Evolutionary conservation across 2,113 vertebrate genomes (phyloP), one percentile per base, ranked within the genome.

Genomic region (Apeltes quadracus): DNA sequence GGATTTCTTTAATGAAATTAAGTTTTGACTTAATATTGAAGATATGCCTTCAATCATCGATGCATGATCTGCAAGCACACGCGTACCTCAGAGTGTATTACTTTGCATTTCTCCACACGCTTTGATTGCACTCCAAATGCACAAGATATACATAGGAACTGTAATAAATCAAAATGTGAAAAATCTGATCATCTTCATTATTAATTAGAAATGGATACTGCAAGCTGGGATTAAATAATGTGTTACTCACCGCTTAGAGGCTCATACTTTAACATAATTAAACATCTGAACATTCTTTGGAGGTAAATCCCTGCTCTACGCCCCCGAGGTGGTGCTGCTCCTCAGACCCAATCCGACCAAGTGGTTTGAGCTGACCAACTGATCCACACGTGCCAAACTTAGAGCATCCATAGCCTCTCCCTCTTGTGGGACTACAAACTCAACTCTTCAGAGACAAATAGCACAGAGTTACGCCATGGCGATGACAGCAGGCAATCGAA

Each of bases 231-330:
- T 87, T 58, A 90, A 79, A 69, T 81, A 79, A 87, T 86, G 69
- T 63, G 69, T 69, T 72, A 82, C 59, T 93, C 91, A 90, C 91
- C 88, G 93, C 91, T 82, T 85, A 90, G 95, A 95, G 89, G 90
- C 90, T 85, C 88, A 81, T 83, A 79, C 73, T 80, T 93, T 91
- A 93, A 91, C 92, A 90, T 93, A 90, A 94, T 94, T 94, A 94
- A 94, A 94, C 91, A 94, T 95, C 94, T 95, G 82, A 93, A 95
- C 94, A 65, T 55, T 46, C 27, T 13, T 48, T 3, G 5, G 39
- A 38, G n/a, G 20, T 9, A 44, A 65, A 59, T 44, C 11, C 58
- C 3, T 34, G n/a, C 13, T 58, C 5, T 2, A 5, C 54, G 87
- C 88, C 77, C 90, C 85, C 23, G 13, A 66, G 38, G 44, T 46